Evolutionary conservation across 2,113 vertebrate genomes (phyloP), one percentile per base, ranked within the genome.

Genomic region (Tiliqua scincoides): DNA sequence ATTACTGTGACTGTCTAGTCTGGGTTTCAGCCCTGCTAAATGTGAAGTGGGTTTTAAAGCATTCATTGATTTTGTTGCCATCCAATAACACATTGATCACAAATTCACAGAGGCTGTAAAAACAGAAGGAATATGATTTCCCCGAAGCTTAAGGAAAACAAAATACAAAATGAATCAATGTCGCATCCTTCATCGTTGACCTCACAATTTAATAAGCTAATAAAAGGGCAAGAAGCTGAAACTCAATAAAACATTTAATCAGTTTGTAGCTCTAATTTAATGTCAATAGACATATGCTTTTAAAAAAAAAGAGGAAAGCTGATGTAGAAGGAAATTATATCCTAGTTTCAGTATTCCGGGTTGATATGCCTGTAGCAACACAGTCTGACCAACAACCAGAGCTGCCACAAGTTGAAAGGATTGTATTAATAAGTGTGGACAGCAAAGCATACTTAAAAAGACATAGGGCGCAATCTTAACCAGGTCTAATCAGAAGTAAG

Each of bases 221-320:
- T 37, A 59, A 84, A 59, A 78, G 15, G 65, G 23, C 67, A 35
- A 59, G 48, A 67, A 54, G 23, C 43, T 43, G 54, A 70, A 68
- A 32, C 23, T 79, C 84, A 85, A 79, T 71, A 35, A 40, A 79
- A 71, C 14, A 23, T 61, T 85, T 79, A 71, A 85, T 85, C 54
- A 9, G 30, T 71, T 62, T n/a, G 35, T 70, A 57, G 27, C 30
- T 8, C 20, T 61, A n/a, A 23, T 68, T 85, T 78, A 78, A 78
- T 68, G 63, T 68, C 74, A 70, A 40, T 23, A 35, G 17, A 57
- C 25, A 67, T 2, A 52, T 74, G 62, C 27, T 9, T 68, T 61
- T 85, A 30, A 7, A 67, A 85, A 85, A 77, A 43, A 48, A 57
- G n/a, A 61, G 15, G n/a, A 40, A 77, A 8, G 18, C 9, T 68